Conservation (phyloP, 2,888 invertebrate genomes). For the Harmothoe impar region DNA sequence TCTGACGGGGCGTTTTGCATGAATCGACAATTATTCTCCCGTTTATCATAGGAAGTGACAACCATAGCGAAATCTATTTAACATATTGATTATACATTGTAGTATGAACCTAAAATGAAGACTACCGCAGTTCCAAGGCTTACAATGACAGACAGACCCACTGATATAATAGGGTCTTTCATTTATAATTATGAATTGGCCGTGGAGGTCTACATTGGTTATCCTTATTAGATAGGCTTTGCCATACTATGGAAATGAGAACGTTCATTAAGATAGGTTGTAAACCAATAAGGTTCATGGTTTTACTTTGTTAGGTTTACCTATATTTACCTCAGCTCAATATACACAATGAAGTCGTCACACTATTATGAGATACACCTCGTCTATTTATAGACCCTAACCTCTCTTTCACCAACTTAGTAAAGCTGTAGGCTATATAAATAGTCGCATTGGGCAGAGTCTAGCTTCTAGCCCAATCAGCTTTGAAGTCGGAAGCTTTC, state of each 20-base stretch:
- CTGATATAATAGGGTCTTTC: not conserved
- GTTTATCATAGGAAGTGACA: not conserved
- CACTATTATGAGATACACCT: too few relatives aligned
- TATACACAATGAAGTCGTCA: too few relatives aligned
- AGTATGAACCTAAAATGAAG: not conserved
- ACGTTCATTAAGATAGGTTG: too few relatives aligned
- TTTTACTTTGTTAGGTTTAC: too few relatives aligned
- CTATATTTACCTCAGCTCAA: too few relatives aligned
- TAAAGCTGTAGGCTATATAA: not conserved
- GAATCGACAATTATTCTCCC: not conserved
- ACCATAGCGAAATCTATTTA: not conserved
- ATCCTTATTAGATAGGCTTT: too few relatives aligned
- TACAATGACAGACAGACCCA: not conserved
- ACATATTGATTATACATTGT: constrained; percentile 40
- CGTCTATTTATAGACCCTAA: too few relatives aligned
- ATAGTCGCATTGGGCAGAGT: not conserved
- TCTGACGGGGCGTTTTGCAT: not conserved
- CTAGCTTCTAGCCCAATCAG: not conserved
- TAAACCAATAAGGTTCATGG: too few relatives aligned
- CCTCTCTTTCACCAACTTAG: not conserved
- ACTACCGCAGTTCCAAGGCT: too few relatives aligned
- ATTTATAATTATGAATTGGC: too few relatives aligned
- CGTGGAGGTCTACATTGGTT: too few relatives aligned
- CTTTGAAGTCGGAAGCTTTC: constrained; percentile 5
- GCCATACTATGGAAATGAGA: too few relatives aligned